Evolutionary conservation across 2,888 invertebrate species (phyloP).

Genomic region (Timandra comae): DNA sequence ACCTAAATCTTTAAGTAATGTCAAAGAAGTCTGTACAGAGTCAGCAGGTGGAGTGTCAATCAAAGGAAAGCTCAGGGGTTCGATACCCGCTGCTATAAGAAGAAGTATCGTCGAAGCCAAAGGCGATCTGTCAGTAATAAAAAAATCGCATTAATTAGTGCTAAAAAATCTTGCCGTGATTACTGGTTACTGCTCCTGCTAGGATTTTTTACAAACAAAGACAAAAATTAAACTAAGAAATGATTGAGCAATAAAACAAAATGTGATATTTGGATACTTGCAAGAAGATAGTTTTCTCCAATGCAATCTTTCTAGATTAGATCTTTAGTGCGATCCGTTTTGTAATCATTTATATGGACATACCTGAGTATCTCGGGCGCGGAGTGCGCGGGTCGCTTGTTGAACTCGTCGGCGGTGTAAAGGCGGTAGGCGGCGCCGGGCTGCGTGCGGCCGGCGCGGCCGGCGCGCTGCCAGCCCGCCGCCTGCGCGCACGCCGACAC

Average conservation of each 20-base stretch:
- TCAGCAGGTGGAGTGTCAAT: constrained; percentile 91
- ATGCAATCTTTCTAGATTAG: no score
- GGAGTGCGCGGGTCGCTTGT: constrained; percentile 81
- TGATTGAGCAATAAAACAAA: no score
- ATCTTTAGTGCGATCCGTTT: no score
- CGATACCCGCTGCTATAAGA: constrained; percentile 89
- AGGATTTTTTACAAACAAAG: no score
- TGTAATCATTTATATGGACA: no score
- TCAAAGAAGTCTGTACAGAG: constrained; percentile 79
- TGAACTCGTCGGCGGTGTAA: constrained; percentile 87
- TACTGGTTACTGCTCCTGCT: background rate
- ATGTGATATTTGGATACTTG: no score
- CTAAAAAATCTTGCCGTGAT: background rate
- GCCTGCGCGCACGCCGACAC: constrained; percentile 91
- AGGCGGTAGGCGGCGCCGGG: constrained; percentile 92
- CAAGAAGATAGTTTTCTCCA: no score
- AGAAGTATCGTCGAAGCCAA: constrained; percentile 86
- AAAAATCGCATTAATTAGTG: background rate
- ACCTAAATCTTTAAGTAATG: constrained; percentile 80
- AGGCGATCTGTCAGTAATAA: constrained; percentile 53
- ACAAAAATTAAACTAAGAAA: no score
- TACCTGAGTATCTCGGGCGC: constrained; percentile 88
- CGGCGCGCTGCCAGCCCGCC: constrained; percentile 95
- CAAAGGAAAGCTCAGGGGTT: constrained; percentile 90
- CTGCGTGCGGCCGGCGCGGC: constrained; percentile 92